Base-by-base conservation (phyloP, 2,797 vertebrate species). In the Amphiprion clarkii region DNA sequence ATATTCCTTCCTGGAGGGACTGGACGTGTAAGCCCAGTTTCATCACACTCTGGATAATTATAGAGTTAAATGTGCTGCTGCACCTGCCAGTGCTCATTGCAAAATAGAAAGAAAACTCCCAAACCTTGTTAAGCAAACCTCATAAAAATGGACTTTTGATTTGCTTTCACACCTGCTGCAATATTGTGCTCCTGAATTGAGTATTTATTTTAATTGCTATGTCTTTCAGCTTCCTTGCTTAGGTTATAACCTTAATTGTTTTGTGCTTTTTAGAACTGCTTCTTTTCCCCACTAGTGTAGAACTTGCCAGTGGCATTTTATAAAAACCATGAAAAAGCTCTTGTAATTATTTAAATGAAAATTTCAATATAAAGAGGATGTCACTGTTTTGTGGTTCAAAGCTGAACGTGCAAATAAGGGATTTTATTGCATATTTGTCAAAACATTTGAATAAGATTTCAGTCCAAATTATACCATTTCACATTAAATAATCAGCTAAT, bases 21-120 rank as follows among this genome's bases (percentile, higher is more conserved):
- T 39, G 62, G 16, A 31, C 52, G 68, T 65, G 48, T 44, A 25
- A 46, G n/a, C 8, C 7, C 23, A 25, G 27, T 25, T 53, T 33
- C 63, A 65, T 76, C 57, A 55, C 39, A 44, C 33, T 58, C 31
- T 33, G 27, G 29, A 67, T 78, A 74, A 83, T 80, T 68, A 64
- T 44, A 55, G 39, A 72, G 69, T 4, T 42, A 40, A 52, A 63
- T 80, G 56, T 64, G 23, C 55, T 60, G 17, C 60, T 58, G 54
- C 64, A 70, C 52, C 74, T 70, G 74, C 7, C 10, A 4, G 1
- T 56, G 51, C 71, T 49, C 12, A 46, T 49, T 5, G 19, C 33
- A 64, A 39, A 51, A 55, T 67, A 29, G 52, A 68, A 62, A 33
- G 5, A 44, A 61, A 36, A 23, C 55, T 21, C 17, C 7, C 1